phyloP scores from a whole-genome alignment of 1,140 invertebrate genomes.

The Halictus rubicundus region DNA sequence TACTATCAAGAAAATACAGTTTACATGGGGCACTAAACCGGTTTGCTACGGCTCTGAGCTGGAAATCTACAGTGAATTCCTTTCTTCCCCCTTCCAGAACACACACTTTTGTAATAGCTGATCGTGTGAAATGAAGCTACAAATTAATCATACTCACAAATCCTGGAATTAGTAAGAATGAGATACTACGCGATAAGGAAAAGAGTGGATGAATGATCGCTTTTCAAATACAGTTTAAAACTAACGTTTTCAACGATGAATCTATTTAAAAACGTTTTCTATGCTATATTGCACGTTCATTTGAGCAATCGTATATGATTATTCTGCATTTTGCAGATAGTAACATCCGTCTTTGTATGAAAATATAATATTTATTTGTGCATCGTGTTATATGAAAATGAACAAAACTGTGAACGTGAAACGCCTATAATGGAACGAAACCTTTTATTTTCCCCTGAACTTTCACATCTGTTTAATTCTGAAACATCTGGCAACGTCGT shows the following conservation, averaged over 20 bases:
- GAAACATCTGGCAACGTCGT: constrained; percentile 52
- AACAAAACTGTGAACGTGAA: not conserved
- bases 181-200: not conserved
- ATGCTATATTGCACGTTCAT: not conserved
- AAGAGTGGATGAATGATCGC: not conserved
- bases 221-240: not conserved
- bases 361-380: not conserved
- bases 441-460: constrained; percentile 52
- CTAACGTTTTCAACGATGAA: not conserved
- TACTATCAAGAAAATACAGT: not conserved
- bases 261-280: not conserved
- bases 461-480: constrained; percentile 60
- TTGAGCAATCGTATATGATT: not conserved
- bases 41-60: constrained; percentile 14
- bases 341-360: not conserved
- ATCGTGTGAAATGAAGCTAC: not conserved
- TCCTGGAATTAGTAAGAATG: not conserved
- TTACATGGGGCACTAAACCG: constrained; percentile 14
- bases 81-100: constrained; percentile 56
- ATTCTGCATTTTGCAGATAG: not conserved
- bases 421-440: constrained; percentile 23
- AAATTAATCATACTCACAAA: not conserved
- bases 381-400: not conserved
- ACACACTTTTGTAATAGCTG: constrained; percentile 21
- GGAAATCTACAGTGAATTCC: constrained; percentile 38